A percentile compares a stretch with the other conserved stretches of the same genome.
phyloP scores from a whole-genome alignment of 1,140 invertebrate genomes.

The Heliconius melpomene region DNA sequence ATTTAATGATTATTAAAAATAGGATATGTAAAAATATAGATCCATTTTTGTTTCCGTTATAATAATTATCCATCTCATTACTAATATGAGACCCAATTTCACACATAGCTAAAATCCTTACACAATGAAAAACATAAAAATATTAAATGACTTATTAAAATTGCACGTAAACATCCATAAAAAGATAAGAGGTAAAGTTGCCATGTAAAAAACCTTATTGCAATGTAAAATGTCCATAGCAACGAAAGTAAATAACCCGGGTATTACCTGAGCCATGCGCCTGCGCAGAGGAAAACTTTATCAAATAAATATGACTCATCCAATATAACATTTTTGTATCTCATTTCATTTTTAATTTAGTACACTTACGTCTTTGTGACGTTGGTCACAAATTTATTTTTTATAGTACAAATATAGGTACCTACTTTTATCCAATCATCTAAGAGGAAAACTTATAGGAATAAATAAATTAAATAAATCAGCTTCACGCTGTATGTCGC shows the following conservation, averaged over 20 bases:
- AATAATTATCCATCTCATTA: too few species aligned
- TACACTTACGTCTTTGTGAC: not conserved
- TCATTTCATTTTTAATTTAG: not conserved
- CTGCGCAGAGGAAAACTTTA: slow-evolving; percentile 26
- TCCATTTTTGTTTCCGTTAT: too few species aligned
- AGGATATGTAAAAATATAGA: too few species aligned
- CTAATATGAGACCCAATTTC: too few species aligned
- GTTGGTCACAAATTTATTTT: not conserved
- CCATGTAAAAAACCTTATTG: not conserved
- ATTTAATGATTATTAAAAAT: too few species aligned
- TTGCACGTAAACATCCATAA: not conserved
- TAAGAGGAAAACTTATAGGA: not conserved
- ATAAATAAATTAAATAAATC: too few species aligned
- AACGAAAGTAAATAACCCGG: slow-evolving; percentile 32
- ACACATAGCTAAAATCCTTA: too few species aligned
- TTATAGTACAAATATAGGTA: not conserved
- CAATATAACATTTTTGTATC: not conserved
- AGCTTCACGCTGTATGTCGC: too few species aligned
- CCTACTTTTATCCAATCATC: not conserved
- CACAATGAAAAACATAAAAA: not conserved
- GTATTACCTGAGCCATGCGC: slow-evolving; percentile 34
- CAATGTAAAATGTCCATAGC: slow-evolving; percentile 2
- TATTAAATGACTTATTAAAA: not conserved
- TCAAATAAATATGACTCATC: not conserved
- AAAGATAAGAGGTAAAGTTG: not conserved